These are phyloP conservation scores for Ectemnius cavifrons DNA, from an alignment of 2,888 invertebrate genomes.

Conservation along the genomic window DNA sequence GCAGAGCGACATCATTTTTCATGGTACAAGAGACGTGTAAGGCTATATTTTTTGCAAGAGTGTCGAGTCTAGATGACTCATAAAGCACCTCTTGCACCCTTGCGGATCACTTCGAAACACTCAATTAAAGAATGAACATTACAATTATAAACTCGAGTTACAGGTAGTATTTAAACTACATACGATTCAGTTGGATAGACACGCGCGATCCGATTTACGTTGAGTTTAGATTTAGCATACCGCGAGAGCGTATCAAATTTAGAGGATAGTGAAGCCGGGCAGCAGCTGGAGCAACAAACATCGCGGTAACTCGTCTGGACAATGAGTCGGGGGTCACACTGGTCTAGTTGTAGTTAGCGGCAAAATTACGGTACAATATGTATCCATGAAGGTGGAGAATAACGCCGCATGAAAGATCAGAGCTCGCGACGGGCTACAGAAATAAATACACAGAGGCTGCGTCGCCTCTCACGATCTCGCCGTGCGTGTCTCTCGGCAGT, in stretches of 20 bases:
- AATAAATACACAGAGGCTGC: slow-evolving; percentile 55
- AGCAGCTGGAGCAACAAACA: slow-evolving; percentile 48
- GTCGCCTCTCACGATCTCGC: slow-evolving; percentile 27
- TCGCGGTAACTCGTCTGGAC: slow-evolving; percentile 18
- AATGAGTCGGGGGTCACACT: slow-evolving; percentile 28
- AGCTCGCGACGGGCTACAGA: slow-evolving; percentile 45
- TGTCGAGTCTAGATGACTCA: too few relatives aligned
- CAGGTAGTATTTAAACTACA: too few relatives aligned
- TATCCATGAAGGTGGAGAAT: slow-evolving; percentile 42
- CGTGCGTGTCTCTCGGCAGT: slow-evolving; percentile 21
- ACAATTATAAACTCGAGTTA: too few relatives aligned
- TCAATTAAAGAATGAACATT: too few relatives aligned
- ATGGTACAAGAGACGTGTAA: too few relatives aligned
- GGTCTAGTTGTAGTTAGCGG: too few relatives aligned
- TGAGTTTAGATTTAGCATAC: background rate
- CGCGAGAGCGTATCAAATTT: slow-evolving; percentile 19
- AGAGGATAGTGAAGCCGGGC: slow-evolving; percentile 25
- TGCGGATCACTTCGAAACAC: too few relatives aligned
- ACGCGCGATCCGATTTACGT: background rate
- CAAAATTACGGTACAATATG: slow-evolving; percentile 17
- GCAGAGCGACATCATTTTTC: too few relatives aligned
- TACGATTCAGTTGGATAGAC: too few relatives aligned
- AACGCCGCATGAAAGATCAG: slow-evolving; percentile 29
- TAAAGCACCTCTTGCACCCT: too few relatives aligned
- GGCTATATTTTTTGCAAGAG: too few relatives aligned